Evolutionary conservation across 2,888 invertebrate genomes (phyloP).

Genomic region (Lochmaea crataegi): DNA sequence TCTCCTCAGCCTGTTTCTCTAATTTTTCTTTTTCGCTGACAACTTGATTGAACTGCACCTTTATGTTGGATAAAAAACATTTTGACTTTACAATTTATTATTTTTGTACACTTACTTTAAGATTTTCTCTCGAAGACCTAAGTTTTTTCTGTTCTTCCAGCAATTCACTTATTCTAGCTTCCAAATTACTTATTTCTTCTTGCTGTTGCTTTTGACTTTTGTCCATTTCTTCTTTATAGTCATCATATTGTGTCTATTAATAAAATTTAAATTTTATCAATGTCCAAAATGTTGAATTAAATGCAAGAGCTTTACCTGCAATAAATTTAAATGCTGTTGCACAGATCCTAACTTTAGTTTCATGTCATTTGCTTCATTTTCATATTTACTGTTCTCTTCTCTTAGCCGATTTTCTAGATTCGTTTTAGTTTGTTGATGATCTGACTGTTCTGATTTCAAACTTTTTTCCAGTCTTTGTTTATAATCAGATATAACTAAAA

Average conservation of each 20-base stretch:
- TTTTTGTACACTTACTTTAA: slow-evolving; percentile 60
- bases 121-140: slow-evolving; percentile 58
- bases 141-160: slow-evolving; percentile 66
- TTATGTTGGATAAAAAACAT: slow-evolving; percentile 39
- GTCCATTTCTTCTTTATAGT: slow-evolving; percentile 66
- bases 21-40: slow-evolving; percentile 60
- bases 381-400: slow-evolving; percentile 66
- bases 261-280: slow-evolving; percentile 7
- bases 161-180: slow-evolving; percentile 65
- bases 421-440: slow-evolving; percentile 67
- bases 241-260: slow-evolving; percentile 67
- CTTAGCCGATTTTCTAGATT: slow-evolving; percentile 66
- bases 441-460: slow-evolving; percentile 68
- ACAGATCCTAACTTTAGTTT: slow-evolving; percentile 68
- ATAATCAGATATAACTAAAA: slow-evolving; percentile 70
- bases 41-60: slow-evolving; percentile 60
- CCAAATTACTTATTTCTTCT: slow-evolving; percentile 66
- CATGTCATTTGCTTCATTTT: slow-evolving; percentile 67
- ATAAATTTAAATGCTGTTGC: slow-evolving; percentile 69
- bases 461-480: slow-evolving; percentile 71
- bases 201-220: slow-evolving; percentile 66
- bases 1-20: slow-evolving; percentile 53
- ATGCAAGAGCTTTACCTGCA: slow-evolving; percentile 46
- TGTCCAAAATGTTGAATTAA: background rate
- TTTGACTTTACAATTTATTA: too few species aligned